Conservation (phyloP, 1,140 invertebrate species). For the Drosophila parabipectinata region DNA sequence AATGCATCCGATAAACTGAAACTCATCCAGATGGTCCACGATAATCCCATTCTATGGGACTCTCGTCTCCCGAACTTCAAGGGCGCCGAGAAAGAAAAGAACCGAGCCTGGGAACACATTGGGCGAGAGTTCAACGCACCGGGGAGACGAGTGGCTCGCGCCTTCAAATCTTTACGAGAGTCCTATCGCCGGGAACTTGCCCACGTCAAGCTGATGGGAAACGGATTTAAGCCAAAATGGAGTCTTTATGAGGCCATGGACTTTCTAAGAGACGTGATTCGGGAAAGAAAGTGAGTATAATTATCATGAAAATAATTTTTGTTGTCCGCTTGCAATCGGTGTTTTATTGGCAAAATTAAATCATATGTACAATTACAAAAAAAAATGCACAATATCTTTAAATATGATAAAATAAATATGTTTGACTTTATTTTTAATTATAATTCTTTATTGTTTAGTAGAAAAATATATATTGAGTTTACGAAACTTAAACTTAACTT, state of each 20-base stretch:
- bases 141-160: slow-evolving; percentile 75
- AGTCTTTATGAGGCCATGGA: slow-evolving; percentile 81
- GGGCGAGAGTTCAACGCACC: slow-evolving; percentile 81
- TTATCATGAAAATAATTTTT: background rate
- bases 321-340: background rate
- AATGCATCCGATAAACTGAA: slow-evolving; percentile 81
- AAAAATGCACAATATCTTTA: too few relatives aligned
- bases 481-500: too few relatives aligned
- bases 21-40: slow-evolving; percentile 82
- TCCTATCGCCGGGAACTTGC: slow-evolving; percentile 80
- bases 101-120: slow-evolving; percentile 79
- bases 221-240: slow-evolving; percentile 80
- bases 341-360: too few relatives aligned
- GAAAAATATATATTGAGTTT: too few relatives aligned
- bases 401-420: too few relatives aligned
- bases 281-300: slow-evolving; percentile 79
- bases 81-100: slow-evolving; percentile 83
- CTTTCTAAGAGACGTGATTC: slow-evolving; percentile 75
- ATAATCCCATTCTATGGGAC: slow-evolving; percentile 81
- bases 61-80: slow-evolving; percentile 82
- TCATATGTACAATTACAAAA: too few relatives aligned
- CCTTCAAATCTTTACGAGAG: slow-evolving; percentile 80
- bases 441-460: too few relatives aligned
- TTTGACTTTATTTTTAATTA: too few relatives aligned
- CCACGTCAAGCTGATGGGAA: slow-evolving; percentile 80